These are phyloP conservation scores for Xanthia icteritia DNA, from an alignment of 2,888 invertebrate genomes.

Conservation along the genomic window DNA sequence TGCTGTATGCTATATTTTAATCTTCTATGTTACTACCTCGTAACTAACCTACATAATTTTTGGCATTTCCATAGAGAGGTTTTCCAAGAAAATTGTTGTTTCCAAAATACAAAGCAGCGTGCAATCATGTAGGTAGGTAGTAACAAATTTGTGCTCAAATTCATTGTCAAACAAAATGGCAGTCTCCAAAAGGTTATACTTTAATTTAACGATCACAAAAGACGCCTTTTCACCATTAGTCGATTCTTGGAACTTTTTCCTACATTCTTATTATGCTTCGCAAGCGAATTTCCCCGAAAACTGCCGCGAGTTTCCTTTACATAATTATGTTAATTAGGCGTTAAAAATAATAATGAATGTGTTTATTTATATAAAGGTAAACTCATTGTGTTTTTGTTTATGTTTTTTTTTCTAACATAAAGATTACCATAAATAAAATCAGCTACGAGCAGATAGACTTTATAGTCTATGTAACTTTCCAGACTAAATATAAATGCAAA, in stretches of 20 bases:
- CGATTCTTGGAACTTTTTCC: constrained; percentile 24
- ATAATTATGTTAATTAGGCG: constrained; percentile 8
- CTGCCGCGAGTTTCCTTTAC: background rate
- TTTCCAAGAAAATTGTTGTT: constrained; percentile 3
- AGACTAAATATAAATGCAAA: background rate
- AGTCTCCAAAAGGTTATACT: constrained; percentile 19
- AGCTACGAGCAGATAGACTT: background rate
- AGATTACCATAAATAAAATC: background rate
- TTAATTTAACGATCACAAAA: constrained; percentile 33
- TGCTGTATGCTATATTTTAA: background rate
- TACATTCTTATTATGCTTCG: constrained; percentile 21
- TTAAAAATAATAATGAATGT: background rate
- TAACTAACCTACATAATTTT: background rate
- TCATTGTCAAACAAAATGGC: constrained; percentile 14
- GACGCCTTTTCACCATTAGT: constrained; percentile 3
- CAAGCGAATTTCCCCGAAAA: constrained; percentile 5
- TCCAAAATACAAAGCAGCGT: background rate
- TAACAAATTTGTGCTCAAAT: constrained; percentile 14
- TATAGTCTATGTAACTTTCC: background rate
- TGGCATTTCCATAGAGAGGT: background rate
- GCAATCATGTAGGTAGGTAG: background rate
- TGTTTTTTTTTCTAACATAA: background rate
- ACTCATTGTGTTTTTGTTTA: background rate
- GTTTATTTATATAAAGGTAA: background rate
- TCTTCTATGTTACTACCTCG: background rate